A percentile compares a stretch with the other conserved stretches of the same genome.
Conservation (phyloP, 2,113 vertebrate species). For the Ctenodactylus gundi region DNA sequence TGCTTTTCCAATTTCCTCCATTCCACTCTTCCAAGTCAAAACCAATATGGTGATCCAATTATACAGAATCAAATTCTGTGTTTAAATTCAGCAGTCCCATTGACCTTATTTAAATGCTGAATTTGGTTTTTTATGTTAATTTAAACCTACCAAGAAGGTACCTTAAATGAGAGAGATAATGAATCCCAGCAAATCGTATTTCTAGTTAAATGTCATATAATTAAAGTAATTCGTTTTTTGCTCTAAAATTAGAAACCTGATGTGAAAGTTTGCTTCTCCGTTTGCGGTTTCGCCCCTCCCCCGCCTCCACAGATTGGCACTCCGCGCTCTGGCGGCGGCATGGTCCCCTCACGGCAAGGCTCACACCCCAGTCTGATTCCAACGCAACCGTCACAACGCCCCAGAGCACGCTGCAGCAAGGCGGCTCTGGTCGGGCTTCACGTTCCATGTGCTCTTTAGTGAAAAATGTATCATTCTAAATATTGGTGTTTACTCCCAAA, state of each 20-base stretch:
- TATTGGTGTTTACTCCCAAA: conserved; percentile 74
- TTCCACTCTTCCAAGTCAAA: not conserved
- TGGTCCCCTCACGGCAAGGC: conserved; percentile 40
- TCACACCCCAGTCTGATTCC: conserved; percentile 66
- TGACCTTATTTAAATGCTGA: conserved; percentile 42
- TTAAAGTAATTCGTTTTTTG: conserved; percentile 70
- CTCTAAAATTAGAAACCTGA: conserved; percentile 75
- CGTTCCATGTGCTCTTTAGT: conserved; percentile 75
- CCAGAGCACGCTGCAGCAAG: conserved; percentile 70
- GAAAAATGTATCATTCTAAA: conserved; percentile 76
- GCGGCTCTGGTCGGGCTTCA: conserved; percentile 52
- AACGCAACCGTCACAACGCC: conserved; percentile 70
- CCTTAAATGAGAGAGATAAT: conserved; percentile 67
- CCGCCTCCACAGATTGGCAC: conserved; percentile 63
- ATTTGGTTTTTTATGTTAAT: conserved; percentile 63
- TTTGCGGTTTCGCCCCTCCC: conserved; percentile 39
- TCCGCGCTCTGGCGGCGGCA: conserved; percentile 38
- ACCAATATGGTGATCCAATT: not conserved
- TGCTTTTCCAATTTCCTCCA: conserved; percentile 39
- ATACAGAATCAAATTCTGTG: not conserved
- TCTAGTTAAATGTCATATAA: conserved; percentile 71
- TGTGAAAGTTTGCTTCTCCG: conserved; percentile 72
- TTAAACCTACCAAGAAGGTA: conserved; percentile 61
- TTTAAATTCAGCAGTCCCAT: conserved; percentile 25
- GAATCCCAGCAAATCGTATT: conserved; percentile 58